Conservation (phyloP, 2,888 invertebrate genomes). For the Neria commutata region DNA sequence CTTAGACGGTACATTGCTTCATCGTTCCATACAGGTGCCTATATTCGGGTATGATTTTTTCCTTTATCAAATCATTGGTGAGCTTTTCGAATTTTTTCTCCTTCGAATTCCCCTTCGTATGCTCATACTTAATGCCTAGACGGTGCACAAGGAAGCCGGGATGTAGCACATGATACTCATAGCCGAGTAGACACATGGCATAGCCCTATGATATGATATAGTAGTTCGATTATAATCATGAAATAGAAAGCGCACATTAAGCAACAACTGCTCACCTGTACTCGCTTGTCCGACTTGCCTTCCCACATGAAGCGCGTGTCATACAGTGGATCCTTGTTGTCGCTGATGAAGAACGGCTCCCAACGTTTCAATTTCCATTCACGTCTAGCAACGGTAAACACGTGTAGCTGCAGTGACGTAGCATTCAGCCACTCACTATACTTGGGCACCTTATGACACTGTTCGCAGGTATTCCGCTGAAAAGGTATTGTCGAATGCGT, state of each 20-base stretch:
- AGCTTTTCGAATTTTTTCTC: slow-evolving; percentile 64
- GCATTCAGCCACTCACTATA: slow-evolving; percentile 35
- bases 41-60: slow-evolving; percentile 78
- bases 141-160: slow-evolving; percentile 88
- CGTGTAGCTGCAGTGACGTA: slow-evolving; percentile 27
- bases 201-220: slow-evolving; percentile 74
- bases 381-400: slow-evolving; percentile 77
- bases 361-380: slow-evolving; percentile 74
- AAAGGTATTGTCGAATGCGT: slow-evolving; percentile 37
- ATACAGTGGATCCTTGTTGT: slow-evolving; percentile 83
- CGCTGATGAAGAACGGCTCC: slow-evolving; percentile 93
- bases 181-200: slow-evolving; percentile 83
- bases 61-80: slow-evolving; percentile 66
- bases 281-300: slow-evolving; percentile 68
- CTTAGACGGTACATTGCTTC: too few relatives aligned
- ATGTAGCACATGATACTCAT: slow-evolving; percentile 87
- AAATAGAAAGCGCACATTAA: not conserved
- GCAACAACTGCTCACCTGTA: slow-evolving; percentile 46
- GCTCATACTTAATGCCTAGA: slow-evolving; percentile 84
- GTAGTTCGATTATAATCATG: slow-evolving; percentile 3
- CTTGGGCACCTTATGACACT: slow-evolving; percentile 43
- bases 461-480: slow-evolving; percentile 39
- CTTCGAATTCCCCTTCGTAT: slow-evolving; percentile 75
- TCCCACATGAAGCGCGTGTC: slow-evolving; percentile 93
- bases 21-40: slow-evolving; percentile 77